phyloP scores from a whole-genome alignment of 2,113 vertebrate genomes.

The Cololabis saira region DNA sequence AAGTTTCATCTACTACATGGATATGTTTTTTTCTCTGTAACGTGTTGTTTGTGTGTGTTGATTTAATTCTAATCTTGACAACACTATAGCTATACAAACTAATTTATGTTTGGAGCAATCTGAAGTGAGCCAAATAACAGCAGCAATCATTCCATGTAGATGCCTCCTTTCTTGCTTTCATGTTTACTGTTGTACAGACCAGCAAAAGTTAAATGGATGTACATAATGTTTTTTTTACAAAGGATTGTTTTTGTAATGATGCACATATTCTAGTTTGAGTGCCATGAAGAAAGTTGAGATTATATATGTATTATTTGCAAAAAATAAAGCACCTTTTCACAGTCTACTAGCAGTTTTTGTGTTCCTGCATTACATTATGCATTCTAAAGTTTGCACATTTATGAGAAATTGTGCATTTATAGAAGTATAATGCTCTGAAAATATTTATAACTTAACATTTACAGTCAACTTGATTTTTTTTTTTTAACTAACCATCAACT shows the following conservation, averaged over 20 bases:
- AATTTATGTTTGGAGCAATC: slow-evolving; percentile 6
- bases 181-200: slow-evolving; percentile 67
- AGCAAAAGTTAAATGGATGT: slow-evolving; percentile 47
- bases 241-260: slow-evolving; percentile 72
- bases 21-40: too few relatives aligned
- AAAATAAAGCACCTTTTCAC: slow-evolving; percentile 77
- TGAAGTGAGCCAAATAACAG: slow-evolving; percentile 34
- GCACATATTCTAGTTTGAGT: slow-evolving; percentile 57
- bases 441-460: too few relatives aligned
- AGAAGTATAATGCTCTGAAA: too few relatives aligned
- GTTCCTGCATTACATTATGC: not conserved
- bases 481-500: too few relatives aligned
- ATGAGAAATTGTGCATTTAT: too few relatives aligned
- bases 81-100: slow-evolving; percentile 11
- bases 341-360: not conserved
- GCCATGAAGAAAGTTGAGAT: slow-evolving; percentile 57
- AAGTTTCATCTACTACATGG: slow-evolving; percentile 24
- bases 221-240: slow-evolving; percentile 69
- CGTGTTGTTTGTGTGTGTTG: not conserved
- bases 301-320: slow-evolving; percentile 61
- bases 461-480: too few relatives aligned
- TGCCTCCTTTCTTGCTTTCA: slow-evolving; percentile 33
- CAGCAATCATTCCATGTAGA: slow-evolving; percentile 39
- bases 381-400: too few relatives aligned
- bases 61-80: slow-evolving; percentile 27